A percentile compares a stretch with the other conserved stretches of the same genome.
Evolutionary conservation across 2,797 vertebrate genomes (phyloP).

Genomic region (Tympanoctomys barrerae): DNA sequence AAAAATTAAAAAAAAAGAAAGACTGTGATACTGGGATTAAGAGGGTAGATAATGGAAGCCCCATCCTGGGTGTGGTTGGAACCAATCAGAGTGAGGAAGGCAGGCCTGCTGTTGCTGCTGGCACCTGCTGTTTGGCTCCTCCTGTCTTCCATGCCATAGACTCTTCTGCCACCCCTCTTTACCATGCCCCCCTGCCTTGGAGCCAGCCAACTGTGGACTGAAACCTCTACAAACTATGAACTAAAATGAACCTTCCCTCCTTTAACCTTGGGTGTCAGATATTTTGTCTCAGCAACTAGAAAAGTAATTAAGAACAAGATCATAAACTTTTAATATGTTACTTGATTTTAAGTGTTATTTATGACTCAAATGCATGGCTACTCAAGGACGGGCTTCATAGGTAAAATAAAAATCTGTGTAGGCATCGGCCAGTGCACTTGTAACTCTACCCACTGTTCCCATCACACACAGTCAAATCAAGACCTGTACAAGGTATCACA

Average conservation of each 20-base stretch:
- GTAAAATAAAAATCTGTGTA: neutral
- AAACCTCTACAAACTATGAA: neutral
- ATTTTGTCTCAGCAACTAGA: neutral
- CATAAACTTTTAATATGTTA: neutral
- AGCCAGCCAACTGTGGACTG: neutral
- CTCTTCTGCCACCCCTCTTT: neutral
- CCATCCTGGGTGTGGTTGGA: neutral
- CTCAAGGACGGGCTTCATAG: neutral
- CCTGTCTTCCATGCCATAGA: neutral
- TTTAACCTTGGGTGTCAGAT: neutral
- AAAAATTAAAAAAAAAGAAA: neutral
- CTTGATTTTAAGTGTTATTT: neutral
- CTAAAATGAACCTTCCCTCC: neutral
- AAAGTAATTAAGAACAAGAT: neutral
- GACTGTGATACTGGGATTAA: neutral
- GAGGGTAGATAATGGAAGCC: neutral
- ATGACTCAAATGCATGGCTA: neutral
- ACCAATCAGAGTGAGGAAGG: neutral
- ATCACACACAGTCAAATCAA: neutral
- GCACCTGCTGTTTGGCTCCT: neutral
- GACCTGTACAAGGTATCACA: neutral
- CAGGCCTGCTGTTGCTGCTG: neutral
- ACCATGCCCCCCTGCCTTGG: neutral
- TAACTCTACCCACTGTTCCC: neutral
- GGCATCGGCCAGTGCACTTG: neutral